Evolutionary conservation across 1,140 invertebrate species (phyloP).

Genomic region (Drosophila quadrilineata): DNA sequence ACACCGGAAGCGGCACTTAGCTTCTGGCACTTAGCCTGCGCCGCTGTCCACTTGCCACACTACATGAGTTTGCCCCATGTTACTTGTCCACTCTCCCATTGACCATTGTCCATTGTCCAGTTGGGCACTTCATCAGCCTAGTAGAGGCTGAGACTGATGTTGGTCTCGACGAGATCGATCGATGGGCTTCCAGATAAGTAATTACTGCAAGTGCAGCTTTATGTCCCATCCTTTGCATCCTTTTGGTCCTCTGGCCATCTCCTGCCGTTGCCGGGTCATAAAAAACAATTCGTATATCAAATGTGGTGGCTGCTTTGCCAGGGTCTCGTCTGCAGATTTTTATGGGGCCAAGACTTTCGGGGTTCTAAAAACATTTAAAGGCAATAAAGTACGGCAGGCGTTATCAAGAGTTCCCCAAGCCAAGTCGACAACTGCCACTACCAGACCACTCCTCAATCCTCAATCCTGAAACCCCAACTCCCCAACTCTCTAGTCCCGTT

Average conservation of each 20-base stretch:
- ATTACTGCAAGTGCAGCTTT: conserved; percentile 27
- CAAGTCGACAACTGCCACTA: too few species aligned
- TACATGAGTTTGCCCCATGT: too few species aligned
- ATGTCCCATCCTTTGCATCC: neutral
- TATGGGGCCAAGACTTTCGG: conserved; percentile 49
- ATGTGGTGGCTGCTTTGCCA: conserved; percentile 34
- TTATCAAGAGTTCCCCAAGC: conserved; percentile 50
- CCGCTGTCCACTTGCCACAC: conserved; percentile 9
- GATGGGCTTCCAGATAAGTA: conserved; percentile 31
- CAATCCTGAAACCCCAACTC: neutral
- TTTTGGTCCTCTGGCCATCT: too few species aligned
- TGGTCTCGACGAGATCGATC: conserved; percentile 18
- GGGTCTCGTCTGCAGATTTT: conserved; percentile 62
- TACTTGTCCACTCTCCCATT: neutral
- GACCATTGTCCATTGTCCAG: conserved; percentile 1
- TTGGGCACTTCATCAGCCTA: conserved; percentile 35
- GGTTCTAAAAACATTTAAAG: conserved; percentile 65
- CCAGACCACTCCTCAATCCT: too few species aligned
- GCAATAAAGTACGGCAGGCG: conserved; percentile 70
- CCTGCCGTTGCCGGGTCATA: conserved; percentile 43
- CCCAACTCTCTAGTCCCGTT: neutral
- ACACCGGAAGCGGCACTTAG: conserved; percentile 75
- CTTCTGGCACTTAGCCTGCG: conserved; percentile 56
- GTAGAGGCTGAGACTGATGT: conserved; percentile 1
- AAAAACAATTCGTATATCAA: conserved; percentile 69